These are phyloP conservation scores for Anguilla marmorata DNA, from an alignment of 2,797 vertebrate species.

Conservation along the genomic window DNA sequence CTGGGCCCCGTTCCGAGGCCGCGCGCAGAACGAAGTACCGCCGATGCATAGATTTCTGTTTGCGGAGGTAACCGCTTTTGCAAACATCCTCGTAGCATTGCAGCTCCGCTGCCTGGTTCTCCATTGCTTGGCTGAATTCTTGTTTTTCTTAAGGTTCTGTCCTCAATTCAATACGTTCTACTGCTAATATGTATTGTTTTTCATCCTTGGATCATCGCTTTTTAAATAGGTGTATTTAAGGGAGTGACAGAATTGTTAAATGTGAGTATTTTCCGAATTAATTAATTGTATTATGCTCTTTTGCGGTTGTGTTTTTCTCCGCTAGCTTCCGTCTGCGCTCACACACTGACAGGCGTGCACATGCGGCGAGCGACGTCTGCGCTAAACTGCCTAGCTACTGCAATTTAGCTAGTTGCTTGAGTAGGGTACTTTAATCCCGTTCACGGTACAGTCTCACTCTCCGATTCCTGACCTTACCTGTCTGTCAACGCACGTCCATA, in stretches of 20 bases:
- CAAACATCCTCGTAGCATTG: constrained; percentile 77
- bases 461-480: constrained; percentile 19
- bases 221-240: constrained; percentile 43
- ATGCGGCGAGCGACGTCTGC: constrained; percentile 50
- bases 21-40: constrained; percentile 81
- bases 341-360: constrained; percentile 49
- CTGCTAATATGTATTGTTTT: constrained; percentile 42
- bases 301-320: constrained; percentile 29
- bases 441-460: constrained; percentile 39
- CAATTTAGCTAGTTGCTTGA: constrained; percentile 41
- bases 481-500: constrained; percentile 24
- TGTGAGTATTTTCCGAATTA: constrained; percentile 13
- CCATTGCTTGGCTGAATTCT: constrained; percentile 65
- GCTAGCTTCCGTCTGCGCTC: constrained; percentile 29
- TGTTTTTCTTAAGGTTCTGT: constrained; percentile 40
- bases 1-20: constrained; percentile 73
- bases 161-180: constrained; percentile 30
- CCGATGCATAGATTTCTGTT: constrained; percentile 83
- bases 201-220: constrained; percentile 43
- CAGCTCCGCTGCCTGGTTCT: constrained; percentile 70
- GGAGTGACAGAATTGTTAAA: constrained; percentile 16
- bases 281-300: constrained; percentile 27
- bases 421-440: constrained; percentile 44
- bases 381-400: constrained; percentile 34
- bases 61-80: constrained; percentile 83